Base-by-base conservation (phyloP, 2,888 invertebrate genomes). In the Pseudococcus jackbeardsleyi region DNA sequence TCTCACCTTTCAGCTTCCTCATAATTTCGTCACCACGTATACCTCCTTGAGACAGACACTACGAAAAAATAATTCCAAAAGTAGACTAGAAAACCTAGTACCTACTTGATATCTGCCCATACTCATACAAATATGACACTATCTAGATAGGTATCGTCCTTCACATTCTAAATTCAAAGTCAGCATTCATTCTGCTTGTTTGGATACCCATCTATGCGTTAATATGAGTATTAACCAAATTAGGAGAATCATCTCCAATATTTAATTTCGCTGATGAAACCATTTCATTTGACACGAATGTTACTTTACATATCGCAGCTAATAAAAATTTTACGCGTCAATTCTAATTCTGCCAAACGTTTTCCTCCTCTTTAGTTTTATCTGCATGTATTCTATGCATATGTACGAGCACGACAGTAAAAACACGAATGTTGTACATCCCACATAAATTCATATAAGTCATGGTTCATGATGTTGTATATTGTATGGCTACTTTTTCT, bases 191-290 rank as follows among this genome's bases (percentile, higher is more conserved):
- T 59, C 19, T 59, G 22, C 64, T 19, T 64, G 11, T 64, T 11
- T 64, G 22, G 64, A 64, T 64, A 64, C 64, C 15, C 64, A 64
- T 64, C 9, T 15, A 8, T 22, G 22, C 11, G 22, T 64, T 19
- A 59, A 59, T 59, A 64, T 64, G n/a, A 4, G 59, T 59, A n/a
- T 59, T 64, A 64, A 22, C 64, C 64, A 64, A 64, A 64, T 59
- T 59, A 64, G 22, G 64, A 64, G 64, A 64, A 22, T 64, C 64
- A 64, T 64, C 64, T 64, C 64, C 64, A 22, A 64, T 64, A 64
- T 64, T 64, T 64, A 64, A 64, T 64, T 64, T 22, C 64, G 64
- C 64, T 64, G 22, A 64, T 64, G 64, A 33, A 72, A 72, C 72
- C 12, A 39, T 33, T 72, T 72, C 33, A 33, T 72, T 72, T 72